Evolutionary conservation across 2,797 vertebrate species (phyloP), one percentile per base, ranked within the genome.

Genomic region (Xenentodon cancila): DNA sequence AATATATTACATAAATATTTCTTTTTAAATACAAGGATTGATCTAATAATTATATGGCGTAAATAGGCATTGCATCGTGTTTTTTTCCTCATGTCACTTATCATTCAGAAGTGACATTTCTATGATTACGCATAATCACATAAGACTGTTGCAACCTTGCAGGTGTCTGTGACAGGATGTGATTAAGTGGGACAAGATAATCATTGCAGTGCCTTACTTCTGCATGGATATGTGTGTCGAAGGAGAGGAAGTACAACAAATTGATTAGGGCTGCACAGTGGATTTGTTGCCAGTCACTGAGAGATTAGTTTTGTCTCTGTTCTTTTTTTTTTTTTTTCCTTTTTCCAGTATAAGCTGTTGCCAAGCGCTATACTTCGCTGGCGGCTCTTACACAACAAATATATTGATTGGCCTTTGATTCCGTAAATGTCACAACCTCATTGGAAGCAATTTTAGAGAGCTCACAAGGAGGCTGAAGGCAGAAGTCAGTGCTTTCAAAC

Each of bases 111-210:
- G 80, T 84, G 86, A 88, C 89, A 87, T 91, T 91, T 91, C 74
- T 68, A 40, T 91, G 88, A 91, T 89, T 90, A 45, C 69, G 48
- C 68, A 49, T 84, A 87, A 91, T 90, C 77, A 82, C 81, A 80
- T 64, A 27, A 78, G 73, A 67, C 78, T 65, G 59, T 74, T 57
- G 81, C 75, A 77, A 53, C 81, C 79, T 79, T 55, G 71, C 86
- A 87, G 86, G 84, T 88, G 84, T 73, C 76, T 85, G 68, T 83
- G 77, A 87, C 87, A 80, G 74, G 70, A 76, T 77, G 76, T 85
- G 86, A 91, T 92, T 89, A 89, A 89, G 82, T 73, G 60, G 80
- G 77, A 89, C 85, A 75, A 80, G 87, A 81, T 88, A 88, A 91
- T 91, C 84, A 87, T 79, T 19, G 17, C 61, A 9, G 59, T 5